Percentiles rank a stretch among this genome's conserved stretches.
Evolutionary conservation across 2,888 invertebrate species (phyloP).

Genomic region (Exephanes ischioxanthus): DNA sequence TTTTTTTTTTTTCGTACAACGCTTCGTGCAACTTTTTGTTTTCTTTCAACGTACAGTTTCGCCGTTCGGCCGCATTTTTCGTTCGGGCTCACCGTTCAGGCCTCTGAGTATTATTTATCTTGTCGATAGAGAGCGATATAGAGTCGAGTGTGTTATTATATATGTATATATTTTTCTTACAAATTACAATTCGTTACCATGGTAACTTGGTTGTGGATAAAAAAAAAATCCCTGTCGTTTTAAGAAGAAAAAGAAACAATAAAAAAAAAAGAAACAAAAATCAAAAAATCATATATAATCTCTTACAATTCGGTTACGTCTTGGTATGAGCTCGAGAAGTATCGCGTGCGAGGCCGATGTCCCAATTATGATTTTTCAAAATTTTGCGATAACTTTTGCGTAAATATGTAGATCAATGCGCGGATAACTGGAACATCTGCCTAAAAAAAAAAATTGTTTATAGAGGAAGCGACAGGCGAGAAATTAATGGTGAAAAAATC

Average conservation of each 20-base stretch:
- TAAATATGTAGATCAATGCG: background rate
- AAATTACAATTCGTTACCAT: constrained; percentile 47
- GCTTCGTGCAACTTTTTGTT: constrained; percentile 5
- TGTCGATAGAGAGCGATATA: constrained; percentile 58
- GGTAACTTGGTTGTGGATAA: constrained; percentile 45
- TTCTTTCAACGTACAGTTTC: constrained; percentile 43
- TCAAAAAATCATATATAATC: background rate
- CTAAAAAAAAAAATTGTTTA: background rate
- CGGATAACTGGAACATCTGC: background rate
- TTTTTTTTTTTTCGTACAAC: constrained; percentile 63
- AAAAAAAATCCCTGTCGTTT: constrained; percentile 8
- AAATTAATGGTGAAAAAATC: constrained; percentile 2
- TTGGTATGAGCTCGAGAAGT: constrained; percentile 14
- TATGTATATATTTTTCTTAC: constrained; percentile 36
- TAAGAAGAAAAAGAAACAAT: constrained; percentile 12
- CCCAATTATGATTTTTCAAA: background rate
- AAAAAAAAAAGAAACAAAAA: too few species aligned
- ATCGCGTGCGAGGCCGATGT: constrained; percentile 1
- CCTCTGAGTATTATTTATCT: constrained; percentile 63
- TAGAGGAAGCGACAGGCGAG: background rate
- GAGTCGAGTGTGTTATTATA: constrained; percentile 17
- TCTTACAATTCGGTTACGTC: constrained; percentile 20
- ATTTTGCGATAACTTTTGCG: background rate
- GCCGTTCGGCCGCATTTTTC: constrained; percentile 54
- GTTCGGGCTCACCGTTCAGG: constrained; percentile 45